Evolutionary conservation across 92 coral and sea anemone genomes (phyloP), one percentile per base, ranked within the genome.

Genomic region (Palythoa grandis): DNA sequence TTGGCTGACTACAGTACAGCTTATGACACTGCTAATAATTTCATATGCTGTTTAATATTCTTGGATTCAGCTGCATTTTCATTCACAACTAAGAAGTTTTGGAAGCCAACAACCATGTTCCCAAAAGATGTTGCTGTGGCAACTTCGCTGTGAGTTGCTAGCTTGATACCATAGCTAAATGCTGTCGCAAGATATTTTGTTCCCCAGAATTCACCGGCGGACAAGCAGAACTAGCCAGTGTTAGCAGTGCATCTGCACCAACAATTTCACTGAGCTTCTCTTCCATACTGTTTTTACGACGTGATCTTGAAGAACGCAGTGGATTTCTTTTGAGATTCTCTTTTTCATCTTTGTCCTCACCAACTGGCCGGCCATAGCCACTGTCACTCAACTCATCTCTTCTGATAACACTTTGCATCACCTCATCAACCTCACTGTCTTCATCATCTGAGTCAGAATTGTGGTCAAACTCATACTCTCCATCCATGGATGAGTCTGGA

Each of bases 401-500:
- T 82, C 92, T 89, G 24, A 96, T 93, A 16, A 96, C 93, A 38
- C 78, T 89, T 75, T 91, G 92, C 98, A 96, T 96, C 16, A 88
- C 94, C 87, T 96, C 98, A 35, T 94, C 98, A 58, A 94, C 89
- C 70, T 94, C 98, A 53, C 98, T 94, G 93, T 95, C 94, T 56
- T 95, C 95, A 9, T 91, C 88, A 56, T 95, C 98, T 1, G 98
- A 93, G 76, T 93, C 99, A n/a, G 92, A 91, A 72, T 93, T 84
- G 77, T 89, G 99, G 83, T 96, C 99, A 89, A 96, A 96, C 86
- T 95, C 99, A 72, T 92, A 96, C 83, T 95, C 99, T 11, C 99
- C 96, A 88, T 96, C 98, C 84, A 96, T 89, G 13, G 98, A 96
- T 0, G 98, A 96, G 73, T 91, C 96, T 0, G 98, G 97, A 5